Evolutionary conservation across 2,888 invertebrate genomes (phyloP), one percentile per base, ranked within the genome.

Genomic region (Ichneumon xanthorius): DNA sequence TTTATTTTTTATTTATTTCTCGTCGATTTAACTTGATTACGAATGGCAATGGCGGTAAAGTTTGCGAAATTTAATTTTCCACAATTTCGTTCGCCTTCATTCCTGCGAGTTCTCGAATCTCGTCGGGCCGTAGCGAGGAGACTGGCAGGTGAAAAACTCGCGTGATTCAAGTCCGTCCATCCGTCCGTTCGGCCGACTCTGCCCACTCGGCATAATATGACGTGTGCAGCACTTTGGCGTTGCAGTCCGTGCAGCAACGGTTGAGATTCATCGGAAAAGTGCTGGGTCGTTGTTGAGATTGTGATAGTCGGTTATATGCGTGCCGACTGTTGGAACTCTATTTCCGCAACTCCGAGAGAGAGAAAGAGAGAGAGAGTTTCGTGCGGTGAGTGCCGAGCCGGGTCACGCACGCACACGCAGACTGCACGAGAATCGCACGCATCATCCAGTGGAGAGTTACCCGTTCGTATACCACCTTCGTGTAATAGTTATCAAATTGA

Each of bases 141-240:
- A 65, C 72, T 78, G 61, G 58, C 82, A 68, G 68, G 78, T 83
- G 78, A 61, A 83, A 83, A 79, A 70, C 73, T 83, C 82, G 72
- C 68, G 78, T 68, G 82, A 68, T 58, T 50, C 50, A n/a, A 22
- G 77, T 73, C 37, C 58, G 72, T 55, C 72, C 30, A 30, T 50
- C 50, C 70, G 70, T 65, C 65, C 40, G 72, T 80, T n/a, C 30
- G 73, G 50, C 22, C 37, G 40, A 53, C 22, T 65, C 58, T 72
- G 70, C 37, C 65, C 26, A 58, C 53, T 68, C 77, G 22, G 37
- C 55, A 48, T 76, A 77, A 65, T 72, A 65, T 30, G 63, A 45
- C 40, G 33, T 70, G 33, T 37, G 33, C 37, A 50, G 40, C 26
- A 26, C 40, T 40, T 63, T 76, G 37, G 45, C 26, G 22, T 14